These are phyloP conservation scores for Dreissena rostriformis DNA, from an alignment of 1,140 invertebrate species.

Conservation along the genomic window DNA sequence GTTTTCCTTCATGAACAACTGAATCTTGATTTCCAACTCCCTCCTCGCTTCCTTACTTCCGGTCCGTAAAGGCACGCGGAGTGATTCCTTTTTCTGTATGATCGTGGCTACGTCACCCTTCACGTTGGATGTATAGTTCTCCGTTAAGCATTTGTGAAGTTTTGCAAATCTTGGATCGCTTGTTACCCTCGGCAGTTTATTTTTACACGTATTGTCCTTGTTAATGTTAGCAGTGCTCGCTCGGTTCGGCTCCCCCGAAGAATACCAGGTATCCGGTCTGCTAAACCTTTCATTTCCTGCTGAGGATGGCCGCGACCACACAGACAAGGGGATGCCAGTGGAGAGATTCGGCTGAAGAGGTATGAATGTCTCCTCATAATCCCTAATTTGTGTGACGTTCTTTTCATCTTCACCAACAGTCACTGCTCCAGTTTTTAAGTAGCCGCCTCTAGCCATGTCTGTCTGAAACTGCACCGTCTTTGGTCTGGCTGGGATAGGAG, in stretches of 20 bases:
- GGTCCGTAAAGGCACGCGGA: slow-evolving; percentile 6
- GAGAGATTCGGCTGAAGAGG: slow-evolving; percentile 6
- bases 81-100: slow-evolving; percentile 38
- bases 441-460: neutral
- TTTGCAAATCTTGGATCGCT: slow-evolving; percentile 37
- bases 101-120: slow-evolving; percentile 34
- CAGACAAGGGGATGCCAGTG: neutral
- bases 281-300: neutral
- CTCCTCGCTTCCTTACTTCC: slow-evolving; percentile 31
- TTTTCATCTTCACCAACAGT: neutral
- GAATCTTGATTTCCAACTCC: slow-evolving; percentile 33
- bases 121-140: slow-evolving; percentile 26
- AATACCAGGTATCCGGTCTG: neutral
- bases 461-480: slow-evolving; percentile 49
- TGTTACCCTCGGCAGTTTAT: slow-evolving; percentile 1
- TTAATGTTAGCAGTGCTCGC: neutral
- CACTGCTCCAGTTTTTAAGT: slow-evolving; percentile 6
- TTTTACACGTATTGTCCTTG: neutral
- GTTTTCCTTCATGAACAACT: slow-evolving; percentile 41
- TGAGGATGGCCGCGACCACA: slow-evolving; percentile 25
- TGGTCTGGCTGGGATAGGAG: neutral
- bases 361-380: neutral
- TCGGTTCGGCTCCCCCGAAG: neutral
- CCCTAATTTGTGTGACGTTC: neutral
- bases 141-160: slow-evolving; percentile 19